Percentiles rank a stretch among this genome's conserved stretches.
Evolutionary conservation across 2,113 vertebrate species (phyloP).

Genomic region (Diadophis punctatus): DNA sequence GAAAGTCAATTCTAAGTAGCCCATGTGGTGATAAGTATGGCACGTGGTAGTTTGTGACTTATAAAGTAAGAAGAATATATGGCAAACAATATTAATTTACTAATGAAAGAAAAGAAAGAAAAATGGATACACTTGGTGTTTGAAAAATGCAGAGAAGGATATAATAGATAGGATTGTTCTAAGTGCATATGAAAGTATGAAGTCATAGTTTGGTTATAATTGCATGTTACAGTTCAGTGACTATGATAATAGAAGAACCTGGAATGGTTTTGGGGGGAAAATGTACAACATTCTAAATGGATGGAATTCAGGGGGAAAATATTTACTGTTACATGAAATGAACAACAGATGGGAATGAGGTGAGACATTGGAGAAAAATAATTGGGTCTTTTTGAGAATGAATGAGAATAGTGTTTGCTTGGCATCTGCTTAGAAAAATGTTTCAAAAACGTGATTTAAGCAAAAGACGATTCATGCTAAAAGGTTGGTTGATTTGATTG

Average conservation of each 20-base stretch:
- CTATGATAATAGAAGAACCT: neutral
- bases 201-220: neutral
- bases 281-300: neutral
- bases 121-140: neutral
- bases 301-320: neutral
- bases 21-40: neutral
- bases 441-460: neutral
- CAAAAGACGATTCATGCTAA: neutral
- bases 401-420: neutral
- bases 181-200: neutral
- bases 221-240: neutral
- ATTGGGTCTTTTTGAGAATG: neutral
- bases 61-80: neutral
- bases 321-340: neutral
- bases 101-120: neutral
- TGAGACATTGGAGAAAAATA: neutral
- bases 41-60: neutral
- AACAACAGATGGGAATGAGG: neutral
- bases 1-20: neutral
- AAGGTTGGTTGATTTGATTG: neutral
- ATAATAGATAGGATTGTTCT: neutral
- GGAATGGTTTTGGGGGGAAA: neutral
- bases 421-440: neutral
- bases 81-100: neutral
- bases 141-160: neutral